phyloP scores from a whole-genome alignment of 2,113 vertebrate species.

The Etia nguti region DNA sequence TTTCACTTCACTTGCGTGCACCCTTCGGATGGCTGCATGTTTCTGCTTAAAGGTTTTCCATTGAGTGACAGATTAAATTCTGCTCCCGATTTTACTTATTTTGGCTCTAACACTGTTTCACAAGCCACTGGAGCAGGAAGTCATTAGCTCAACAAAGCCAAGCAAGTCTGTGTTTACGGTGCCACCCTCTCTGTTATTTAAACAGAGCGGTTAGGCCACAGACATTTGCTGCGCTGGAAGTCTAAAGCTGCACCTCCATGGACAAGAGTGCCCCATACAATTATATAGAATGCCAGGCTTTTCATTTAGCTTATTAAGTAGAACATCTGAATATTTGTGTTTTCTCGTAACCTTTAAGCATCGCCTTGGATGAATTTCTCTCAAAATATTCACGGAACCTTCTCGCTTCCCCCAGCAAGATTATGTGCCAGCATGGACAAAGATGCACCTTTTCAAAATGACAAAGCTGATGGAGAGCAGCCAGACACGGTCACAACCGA shows the following conservation, averaged over 20 bases:
- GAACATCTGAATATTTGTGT: neutral
- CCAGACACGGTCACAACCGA: constrained; percentile 6
- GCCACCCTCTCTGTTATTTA: constrained; percentile 55
- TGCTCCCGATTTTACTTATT: constrained; percentile 63
- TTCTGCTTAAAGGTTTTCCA: constrained; percentile 69
- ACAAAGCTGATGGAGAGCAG: constrained; percentile 24
- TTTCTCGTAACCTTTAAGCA: neutral
- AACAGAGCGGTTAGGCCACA: constrained; percentile 35
- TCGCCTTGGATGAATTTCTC: neutral
- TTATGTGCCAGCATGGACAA: neutral
- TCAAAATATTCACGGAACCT: neutral
- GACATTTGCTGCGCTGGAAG: constrained; percentile 11
- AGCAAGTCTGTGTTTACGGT: constrained; percentile 59
- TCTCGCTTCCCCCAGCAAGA: neutral
- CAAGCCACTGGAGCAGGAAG: constrained; percentile 67
- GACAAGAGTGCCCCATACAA: neutral
- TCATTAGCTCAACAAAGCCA: constrained; percentile 64
- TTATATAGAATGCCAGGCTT: neutral
- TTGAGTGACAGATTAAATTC: constrained; percentile 72
- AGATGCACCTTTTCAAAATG: constrained; percentile 28
- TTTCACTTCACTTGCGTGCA: constrained; percentile 52
- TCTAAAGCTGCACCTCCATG: neutral
- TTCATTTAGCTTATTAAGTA: neutral
- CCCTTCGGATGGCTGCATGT: constrained; percentile 58
- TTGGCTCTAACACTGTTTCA: constrained; percentile 60